Base-by-base conservation (phyloP, 2,888 invertebrate genomes). In the Hypselothyrea guttata region DNA sequence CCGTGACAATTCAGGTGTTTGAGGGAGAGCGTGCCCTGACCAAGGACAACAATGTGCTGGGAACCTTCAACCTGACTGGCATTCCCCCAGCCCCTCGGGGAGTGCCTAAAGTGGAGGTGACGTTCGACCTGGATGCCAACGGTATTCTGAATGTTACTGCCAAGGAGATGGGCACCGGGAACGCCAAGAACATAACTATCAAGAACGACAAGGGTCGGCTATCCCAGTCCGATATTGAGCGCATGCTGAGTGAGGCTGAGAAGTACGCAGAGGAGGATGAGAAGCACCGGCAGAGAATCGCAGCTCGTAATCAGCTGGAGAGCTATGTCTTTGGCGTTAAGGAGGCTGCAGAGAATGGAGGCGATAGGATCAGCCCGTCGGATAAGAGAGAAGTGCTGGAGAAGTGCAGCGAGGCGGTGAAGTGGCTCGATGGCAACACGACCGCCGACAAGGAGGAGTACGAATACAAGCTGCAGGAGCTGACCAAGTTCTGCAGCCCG, bases 71-170 rank as follows among this genome's bases (percentile, higher is more conserved):
- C 90, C 92, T 98, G 47, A 95, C 96, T 5, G 98, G 98, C 30
- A 98, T 98, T 86, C 97, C 98, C 1, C 98, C 98, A n/a, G 96
- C 95, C 88, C 98, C 94, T 58, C 95, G 93, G 67, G 98, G 94
- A 87, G 97, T 94, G 67, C 97, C 93, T 65, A 96, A 93, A 90
- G 97, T 94, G 91, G 98, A 95, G 87, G 95, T 96, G 15, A 95
- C 95, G 33, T 95, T 95, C 87, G 89, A 89, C 42, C 93, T 95
- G 86, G 98, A 98, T 86, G 97, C 97, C 40, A 97, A 99, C 90
- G 98, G 98, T 87, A 98, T 98, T 90, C 91, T 98, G 65, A 96
- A 96, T 88, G 97, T 97, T 1, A 93, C 95, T 0, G 97, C 97
- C 15, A 92, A 93, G 63, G 93, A 93, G 65, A 92, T 92, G 88